Base-by-base conservation (phyloP, 2,888 invertebrate genomes). In the Myathropa florea region DNA sequence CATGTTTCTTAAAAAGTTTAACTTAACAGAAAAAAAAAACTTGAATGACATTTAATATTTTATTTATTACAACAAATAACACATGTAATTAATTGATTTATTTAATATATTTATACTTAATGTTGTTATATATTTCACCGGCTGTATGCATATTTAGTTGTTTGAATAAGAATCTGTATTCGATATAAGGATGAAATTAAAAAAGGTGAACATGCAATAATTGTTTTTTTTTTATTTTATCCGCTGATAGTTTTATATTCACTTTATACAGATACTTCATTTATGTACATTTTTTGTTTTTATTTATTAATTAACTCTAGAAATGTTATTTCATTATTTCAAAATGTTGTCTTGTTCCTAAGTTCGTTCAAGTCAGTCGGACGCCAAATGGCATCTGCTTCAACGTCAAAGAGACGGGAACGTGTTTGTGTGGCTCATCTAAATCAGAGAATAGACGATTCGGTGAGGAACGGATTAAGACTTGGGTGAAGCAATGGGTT, bases 61-160 rank as follows among this genome's bases (percentile, higher is more conserved):
- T 73, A 24, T 70, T 61, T 61, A 53, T 24, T 59, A 67, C 21
- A 53, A 67, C 67, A 55, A 26, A 36, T 9, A 72, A 61, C 71
- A 9, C 26, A 71, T 39, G 39, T 39, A n/a, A 33, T 33, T 33
- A 39, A 39, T 39, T 39, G 39, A 39, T 39, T 39, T 39, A 14
- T 39, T 39, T 14, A 14, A 39, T 39, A 14, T n/a, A n/a, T 46
- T n/a, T 46, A 46, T 18, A 46, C 18, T 46, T 18, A 21, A 46
- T 46, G 2, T 33, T 18, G 3, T 46, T 46, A 18, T 1, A 18
- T 46, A n/a, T 18, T 46, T 46, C 7, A 4, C 46, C 46, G 46
- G 46, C 46, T 46, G 18, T n/a, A 18, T 46, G 46, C n/a, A 4
- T 39, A 39, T 39, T 46, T 46, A 46, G 46, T 18, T 18, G 46